Evolutionary conservation across 2,888 invertebrate species (phyloP), one percentile per base, ranked within the genome.

Genomic region (Oxyscelio sp.): DNA sequence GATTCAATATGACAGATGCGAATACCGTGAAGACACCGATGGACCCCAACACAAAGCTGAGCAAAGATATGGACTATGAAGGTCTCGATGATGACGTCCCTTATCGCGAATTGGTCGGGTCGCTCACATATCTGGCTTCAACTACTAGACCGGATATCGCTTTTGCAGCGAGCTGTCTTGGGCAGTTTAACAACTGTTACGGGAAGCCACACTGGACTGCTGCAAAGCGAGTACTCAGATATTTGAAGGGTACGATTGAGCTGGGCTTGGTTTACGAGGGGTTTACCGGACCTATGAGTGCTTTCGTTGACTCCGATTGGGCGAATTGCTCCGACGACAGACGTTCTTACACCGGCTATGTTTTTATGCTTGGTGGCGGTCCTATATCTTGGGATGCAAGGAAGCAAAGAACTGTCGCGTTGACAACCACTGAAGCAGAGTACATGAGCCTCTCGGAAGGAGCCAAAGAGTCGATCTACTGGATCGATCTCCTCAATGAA

Each of bases 31-130:
- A 11, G 1, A 68, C 68, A 1, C 68, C 68, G 2, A 11, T 68
- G 54, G 22, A 54, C 27, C 13, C n/a, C n/a, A n/a, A n/a, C n/a
- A n/a, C n/a, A n/a, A n/a, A n/a, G n/a, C n/a, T 70, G 1, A 31
- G 19, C 2, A 70, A 17, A 11, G 21, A 9, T 3, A 1, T 56
- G 8, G 70, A 56, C 11, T 8, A 13, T 19, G 31, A 43, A 1
- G 70, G 56, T 0, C 21, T 70, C 8, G 40, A 54, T 17, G 27
- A 68, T 8, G 70, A 70, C 15, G 50, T 56, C 15, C 59, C 73
- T 6, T 73, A 73, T 61, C 59, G 73, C 9, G 61, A 73, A 19
- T n/a, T 73, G 0, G 59, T 73, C 0, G 73, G 71, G 8, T 68
- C 54, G 17, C 1, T 54, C 1, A 27, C 61, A 0, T 56, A 73